These are phyloP conservation scores for Hermetia illucens DNA, from an alignment of 1,140 invertebrate genomes.

Conservation along the genomic window DNA sequence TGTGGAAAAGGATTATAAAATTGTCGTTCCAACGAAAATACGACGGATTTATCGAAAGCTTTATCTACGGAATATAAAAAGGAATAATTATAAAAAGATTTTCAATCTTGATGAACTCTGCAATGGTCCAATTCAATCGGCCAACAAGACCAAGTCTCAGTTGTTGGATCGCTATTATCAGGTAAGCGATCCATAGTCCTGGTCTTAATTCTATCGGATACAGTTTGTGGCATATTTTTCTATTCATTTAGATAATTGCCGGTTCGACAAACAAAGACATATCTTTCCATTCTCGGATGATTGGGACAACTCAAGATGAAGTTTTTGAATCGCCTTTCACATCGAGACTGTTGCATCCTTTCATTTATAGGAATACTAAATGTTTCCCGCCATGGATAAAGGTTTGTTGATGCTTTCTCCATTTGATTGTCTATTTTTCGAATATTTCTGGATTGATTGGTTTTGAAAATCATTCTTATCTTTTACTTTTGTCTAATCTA, in stretches of 20 bases:
- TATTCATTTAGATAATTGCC: constrained; percentile 11
- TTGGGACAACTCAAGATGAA: constrained; percentile 16
- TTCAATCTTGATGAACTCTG: constrained; percentile 40
- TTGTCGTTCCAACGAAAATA: constrained; percentile 25
- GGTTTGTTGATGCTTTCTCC: constrained; percentile 1
- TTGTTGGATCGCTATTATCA: constrained; percentile 34
- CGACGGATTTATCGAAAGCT: constrained; percentile 42
- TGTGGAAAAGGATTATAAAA: constrained; percentile 11
- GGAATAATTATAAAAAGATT: constrained; percentile 38
- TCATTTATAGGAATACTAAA: constrained; percentile 20
- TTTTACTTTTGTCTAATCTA: constrained; percentile 12
- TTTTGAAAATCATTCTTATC: constrained; percentile 4
- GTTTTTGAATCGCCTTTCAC: constrained; percentile 28
- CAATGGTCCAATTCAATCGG: constrained; percentile 12
- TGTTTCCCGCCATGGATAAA: constrained; percentile 25
- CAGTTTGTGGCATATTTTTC: too few relatives aligned
- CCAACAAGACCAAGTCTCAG: constrained; percentile 11
- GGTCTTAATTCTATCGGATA: too few relatives aligned
- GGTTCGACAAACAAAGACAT: constrained; percentile 11
- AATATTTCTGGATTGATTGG: neutral
- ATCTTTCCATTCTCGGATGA: constrained; percentile 18
- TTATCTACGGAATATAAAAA: constrained; percentile 42
- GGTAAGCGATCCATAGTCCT: too few relatives aligned
- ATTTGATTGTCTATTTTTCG: constrained; percentile 16
- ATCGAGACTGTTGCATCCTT: constrained; percentile 22